phyloP scores from a whole-genome alignment of 1,140 invertebrate genomes.

The Pogonus chalceus region DNA sequence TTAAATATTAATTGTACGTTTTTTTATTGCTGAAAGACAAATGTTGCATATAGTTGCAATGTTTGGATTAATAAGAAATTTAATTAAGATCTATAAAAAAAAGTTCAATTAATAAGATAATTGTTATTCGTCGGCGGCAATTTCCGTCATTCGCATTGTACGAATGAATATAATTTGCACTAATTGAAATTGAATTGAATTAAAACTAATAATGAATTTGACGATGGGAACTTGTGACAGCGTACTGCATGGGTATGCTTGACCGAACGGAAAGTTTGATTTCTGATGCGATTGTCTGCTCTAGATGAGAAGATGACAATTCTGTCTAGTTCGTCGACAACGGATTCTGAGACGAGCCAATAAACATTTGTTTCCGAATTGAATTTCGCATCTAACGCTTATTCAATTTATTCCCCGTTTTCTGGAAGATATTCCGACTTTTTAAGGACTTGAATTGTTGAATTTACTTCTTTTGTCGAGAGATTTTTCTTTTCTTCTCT shows the following conservation, averaged over 20 bases:
- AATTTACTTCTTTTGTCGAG: not conserved
- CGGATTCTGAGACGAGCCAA: not conserved
- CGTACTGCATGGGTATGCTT: not conserved
- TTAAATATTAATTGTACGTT: too few species aligned
- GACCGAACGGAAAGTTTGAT: slow-evolving; percentile 4
- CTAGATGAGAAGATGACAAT: not conserved
- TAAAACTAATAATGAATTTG: slow-evolving; percentile 3
- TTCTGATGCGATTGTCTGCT: not conserved
- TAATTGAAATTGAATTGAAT: slow-evolving; percentile 5
- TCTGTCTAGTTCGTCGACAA: not conserved
- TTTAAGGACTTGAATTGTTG: not conserved
- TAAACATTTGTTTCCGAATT: slow-evolving; percentile 6
- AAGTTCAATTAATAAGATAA: not conserved
- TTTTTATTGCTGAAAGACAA: too few species aligned
- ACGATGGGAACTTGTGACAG: not conserved
- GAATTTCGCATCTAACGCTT: slow-evolving; percentile 1
- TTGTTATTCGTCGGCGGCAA: not conserved
- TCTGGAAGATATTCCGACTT: not conserved
- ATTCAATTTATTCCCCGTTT: slow-evolving; percentile 3
- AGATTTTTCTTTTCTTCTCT: not conserved
- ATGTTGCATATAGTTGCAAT: too few species aligned
- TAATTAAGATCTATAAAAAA: too few species aligned
- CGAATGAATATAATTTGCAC: not conserved
- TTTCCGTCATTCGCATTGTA: not conserved
- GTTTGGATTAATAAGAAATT: too few species aligned